These are phyloP conservation scores for Punctoribates punctum DNA, from an alignment of 2,888 invertebrate genomes.

Conservation along the genomic window DNA sequence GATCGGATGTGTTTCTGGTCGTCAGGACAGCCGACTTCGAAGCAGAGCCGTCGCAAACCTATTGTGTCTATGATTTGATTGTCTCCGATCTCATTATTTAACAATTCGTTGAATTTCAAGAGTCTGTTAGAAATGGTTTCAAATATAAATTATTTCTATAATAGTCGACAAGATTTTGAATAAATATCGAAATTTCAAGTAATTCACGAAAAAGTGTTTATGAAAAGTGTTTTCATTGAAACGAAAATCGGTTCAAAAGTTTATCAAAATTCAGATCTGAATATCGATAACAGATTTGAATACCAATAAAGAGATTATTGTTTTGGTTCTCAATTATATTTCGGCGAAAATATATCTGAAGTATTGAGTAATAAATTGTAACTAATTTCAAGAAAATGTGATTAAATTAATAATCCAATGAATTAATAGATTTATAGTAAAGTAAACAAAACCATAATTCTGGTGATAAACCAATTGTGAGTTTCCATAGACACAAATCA, in stretches of 20 bases:
- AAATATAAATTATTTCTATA: background rate
- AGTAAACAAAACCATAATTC: background rate
- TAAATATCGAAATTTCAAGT: background rate
- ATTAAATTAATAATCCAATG: background rate
- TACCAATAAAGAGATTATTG: background rate
- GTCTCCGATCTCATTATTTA: conserved; percentile 24
- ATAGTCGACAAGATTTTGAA: background rate
- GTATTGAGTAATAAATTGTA: background rate
- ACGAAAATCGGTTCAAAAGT: conserved; percentile 8
- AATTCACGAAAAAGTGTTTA: background rate
- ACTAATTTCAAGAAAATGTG: background rate
- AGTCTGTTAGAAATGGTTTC: background rate
- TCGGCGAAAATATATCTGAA: background rate
- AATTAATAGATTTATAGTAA: background rate
- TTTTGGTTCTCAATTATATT: no score
- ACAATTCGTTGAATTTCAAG: conserved; percentile 35
- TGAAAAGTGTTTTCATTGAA: background rate
- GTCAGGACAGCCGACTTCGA: conserved; percentile 44
- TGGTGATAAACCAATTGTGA: background rate
- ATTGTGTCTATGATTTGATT: background rate
- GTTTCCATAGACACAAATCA: background rate
- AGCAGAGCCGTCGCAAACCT: conserved; percentile 35
- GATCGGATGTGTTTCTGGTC: conserved; percentile 44
- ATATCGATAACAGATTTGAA: background rate
- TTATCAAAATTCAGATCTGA: background rate